phyloP scores from a whole-genome alignment of 2,888 invertebrate genomes.

The Nipponacmea schrenckii region DNA sequence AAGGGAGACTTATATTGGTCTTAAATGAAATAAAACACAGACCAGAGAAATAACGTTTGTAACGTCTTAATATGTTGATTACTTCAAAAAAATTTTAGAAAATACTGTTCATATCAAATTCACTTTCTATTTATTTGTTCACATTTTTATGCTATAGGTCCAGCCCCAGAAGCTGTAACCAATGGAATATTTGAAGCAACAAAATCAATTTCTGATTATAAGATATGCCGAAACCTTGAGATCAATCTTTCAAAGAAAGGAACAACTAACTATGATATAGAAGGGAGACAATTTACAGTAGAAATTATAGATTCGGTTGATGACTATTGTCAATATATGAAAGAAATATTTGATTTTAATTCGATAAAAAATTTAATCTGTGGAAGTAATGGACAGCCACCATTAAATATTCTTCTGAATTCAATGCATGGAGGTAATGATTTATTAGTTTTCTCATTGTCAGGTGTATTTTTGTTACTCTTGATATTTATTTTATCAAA shows the following conservation, averaged over 20 bases:
- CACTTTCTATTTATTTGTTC: neutral
- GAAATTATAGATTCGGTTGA: conserved; percentile 90
- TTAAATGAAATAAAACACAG: no score
- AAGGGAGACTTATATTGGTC: no score
- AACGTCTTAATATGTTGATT: no score
- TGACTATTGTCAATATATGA: conserved; percentile 91
- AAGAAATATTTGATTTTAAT: conserved; percentile 94
- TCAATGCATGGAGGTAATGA: conserved; percentile 90
- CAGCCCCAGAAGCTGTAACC: conserved; percentile 91
- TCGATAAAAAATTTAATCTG: conserved; percentile 80
- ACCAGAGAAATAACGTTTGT: no score
- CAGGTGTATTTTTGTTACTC: neutral
- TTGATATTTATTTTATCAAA: neutral
- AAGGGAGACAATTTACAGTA: conserved; percentile 56
- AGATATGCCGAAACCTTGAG: conserved; percentile 80
- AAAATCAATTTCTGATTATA: conserved; percentile 82
- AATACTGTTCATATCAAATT: neutral
- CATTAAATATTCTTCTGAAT: conserved; percentile 89
- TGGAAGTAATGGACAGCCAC: conserved; percentile 72
- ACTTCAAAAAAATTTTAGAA: no score
- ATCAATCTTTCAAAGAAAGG: conserved; percentile 76
- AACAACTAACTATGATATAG: conserved; percentile 75
- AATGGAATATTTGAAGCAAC: conserved; percentile 87
- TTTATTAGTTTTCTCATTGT: no score
- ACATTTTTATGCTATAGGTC: conserved; percentile 71